These are phyloP conservation scores for Pyrrhia umbra DNA, from an alignment of 2,888 invertebrate species.

Conservation along the genomic window DNA sequence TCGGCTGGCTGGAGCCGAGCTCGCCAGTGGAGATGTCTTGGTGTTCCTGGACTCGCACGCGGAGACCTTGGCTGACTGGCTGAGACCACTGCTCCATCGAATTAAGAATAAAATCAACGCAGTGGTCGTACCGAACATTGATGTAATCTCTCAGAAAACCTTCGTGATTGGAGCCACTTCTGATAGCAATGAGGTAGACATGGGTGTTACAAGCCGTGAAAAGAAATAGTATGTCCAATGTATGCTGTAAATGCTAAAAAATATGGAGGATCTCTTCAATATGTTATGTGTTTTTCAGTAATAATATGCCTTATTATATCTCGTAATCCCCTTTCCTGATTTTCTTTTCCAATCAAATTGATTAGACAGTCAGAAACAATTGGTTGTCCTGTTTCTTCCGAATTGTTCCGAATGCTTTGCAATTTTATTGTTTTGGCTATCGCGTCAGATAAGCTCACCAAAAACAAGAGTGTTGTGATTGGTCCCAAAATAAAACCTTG, in stretches of 20 bases:
- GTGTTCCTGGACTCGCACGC: neutral
- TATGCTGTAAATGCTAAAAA: neutral
- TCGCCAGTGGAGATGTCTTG: neutral
- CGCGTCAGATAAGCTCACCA: neutral
- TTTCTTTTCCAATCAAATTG: neutral
- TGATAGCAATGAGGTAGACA: conserved; percentile 19
- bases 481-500: conserved; percentile 12
- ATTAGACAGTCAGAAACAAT: too few species aligned
- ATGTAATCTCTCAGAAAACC: neutral
- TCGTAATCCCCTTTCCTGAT: neutral
- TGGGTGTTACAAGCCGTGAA: too few species aligned
- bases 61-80: conserved; percentile 13
- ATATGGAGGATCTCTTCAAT: neutral
- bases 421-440: neutral
- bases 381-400: too few species aligned
- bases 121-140: conserved; percentile 24
- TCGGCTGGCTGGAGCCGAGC: neutral
- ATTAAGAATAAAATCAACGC: conserved; percentile 5
- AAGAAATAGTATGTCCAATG: too few species aligned
- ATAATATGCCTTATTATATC: neutral
- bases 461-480: neutral
- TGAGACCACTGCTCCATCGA: conserved; percentile 20
- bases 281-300: neutral
- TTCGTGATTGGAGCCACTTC: neutral
- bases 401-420: too few species aligned